These are phyloP conservation scores for Scartelaos histophorus DNA, from an alignment of 2,113 vertebrate genomes.

Conservation along the genomic window DNA sequence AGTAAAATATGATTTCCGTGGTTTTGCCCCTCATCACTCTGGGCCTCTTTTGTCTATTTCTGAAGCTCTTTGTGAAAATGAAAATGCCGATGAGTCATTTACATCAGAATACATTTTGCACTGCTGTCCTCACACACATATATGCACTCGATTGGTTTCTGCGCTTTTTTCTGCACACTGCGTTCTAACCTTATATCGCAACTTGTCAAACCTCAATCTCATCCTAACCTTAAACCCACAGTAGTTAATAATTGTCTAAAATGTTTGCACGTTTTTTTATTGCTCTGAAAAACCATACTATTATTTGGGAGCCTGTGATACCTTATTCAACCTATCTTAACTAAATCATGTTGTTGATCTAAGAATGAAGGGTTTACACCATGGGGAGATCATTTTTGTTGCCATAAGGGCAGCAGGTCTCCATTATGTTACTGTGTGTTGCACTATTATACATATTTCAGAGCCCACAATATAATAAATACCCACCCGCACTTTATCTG, in stretches of 20 bases:
- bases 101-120: conserved; percentile 47
- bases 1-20: conserved; percentile 1
- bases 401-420: not conserved
- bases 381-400: not conserved
- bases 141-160: not conserved
- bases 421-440: too few relatives aligned
- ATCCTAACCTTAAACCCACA: too few relatives aligned
- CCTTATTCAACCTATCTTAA: too few relatives aligned
- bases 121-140: conserved; percentile 17
- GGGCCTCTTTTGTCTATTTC: conserved; percentile 22
- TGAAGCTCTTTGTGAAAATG: conserved; percentile 49
- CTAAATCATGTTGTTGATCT: too few relatives aligned
- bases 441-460: not conserved
- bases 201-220: too few relatives aligned
- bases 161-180: too few relatives aligned
- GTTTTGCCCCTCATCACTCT: conserved; percentile 10
- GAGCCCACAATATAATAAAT: not conserved
- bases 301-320: too few relatives aligned
- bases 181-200: too few relatives aligned
- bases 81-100: conserved; percentile 42
- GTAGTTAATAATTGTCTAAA: too few relatives aligned
- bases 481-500: not conserved
- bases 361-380: too few relatives aligned
- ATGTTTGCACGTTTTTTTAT: too few relatives aligned
- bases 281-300: too few relatives aligned